Conservation (phyloP, 2,113 vertebrate species). For the Eolophus roseicapilla region DNA sequence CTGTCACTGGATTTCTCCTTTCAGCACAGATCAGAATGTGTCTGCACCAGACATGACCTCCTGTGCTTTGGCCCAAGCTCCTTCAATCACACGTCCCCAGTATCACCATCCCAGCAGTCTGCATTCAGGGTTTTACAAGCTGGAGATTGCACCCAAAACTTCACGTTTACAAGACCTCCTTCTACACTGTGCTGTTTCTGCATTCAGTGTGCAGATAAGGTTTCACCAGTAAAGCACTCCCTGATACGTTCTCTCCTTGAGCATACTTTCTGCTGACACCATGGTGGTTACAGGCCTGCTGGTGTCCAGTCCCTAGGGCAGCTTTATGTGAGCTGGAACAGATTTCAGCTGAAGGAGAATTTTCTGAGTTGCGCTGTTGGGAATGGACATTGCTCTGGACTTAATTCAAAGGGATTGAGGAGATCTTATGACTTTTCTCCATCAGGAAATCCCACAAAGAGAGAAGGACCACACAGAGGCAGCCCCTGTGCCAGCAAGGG, state of each 20-base stretch:
- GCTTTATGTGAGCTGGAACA: neutral
- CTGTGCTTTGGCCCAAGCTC: neutral
- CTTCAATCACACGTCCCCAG: neutral
- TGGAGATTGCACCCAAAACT: neutral
- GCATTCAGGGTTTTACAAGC: neutral
- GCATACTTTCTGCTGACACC: neutral
- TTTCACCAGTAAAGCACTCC: neutral
- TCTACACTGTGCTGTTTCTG: neutral
- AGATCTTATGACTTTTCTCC: neutral
- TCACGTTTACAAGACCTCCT: neutral
- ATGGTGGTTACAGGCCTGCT: neutral
- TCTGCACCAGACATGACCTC: neutral
- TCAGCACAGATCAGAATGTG: neutral
- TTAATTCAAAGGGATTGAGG: neutral
- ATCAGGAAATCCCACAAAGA: neutral
- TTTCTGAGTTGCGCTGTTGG: neutral
- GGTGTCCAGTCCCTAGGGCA: neutral
- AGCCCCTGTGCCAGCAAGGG: neutral
- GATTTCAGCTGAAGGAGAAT: neutral
- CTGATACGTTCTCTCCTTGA: rapidly evolving
- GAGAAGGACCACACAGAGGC: neutral
- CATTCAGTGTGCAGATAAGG: neutral
- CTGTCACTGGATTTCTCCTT: neutral
- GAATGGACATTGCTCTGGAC: neutral
- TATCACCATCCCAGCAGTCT: neutral